Evolutionary conservation across 2,113 vertebrate species (phyloP), one percentile per base, ranked within the genome.

Genomic region (Ictalurus furcatus): DNA sequence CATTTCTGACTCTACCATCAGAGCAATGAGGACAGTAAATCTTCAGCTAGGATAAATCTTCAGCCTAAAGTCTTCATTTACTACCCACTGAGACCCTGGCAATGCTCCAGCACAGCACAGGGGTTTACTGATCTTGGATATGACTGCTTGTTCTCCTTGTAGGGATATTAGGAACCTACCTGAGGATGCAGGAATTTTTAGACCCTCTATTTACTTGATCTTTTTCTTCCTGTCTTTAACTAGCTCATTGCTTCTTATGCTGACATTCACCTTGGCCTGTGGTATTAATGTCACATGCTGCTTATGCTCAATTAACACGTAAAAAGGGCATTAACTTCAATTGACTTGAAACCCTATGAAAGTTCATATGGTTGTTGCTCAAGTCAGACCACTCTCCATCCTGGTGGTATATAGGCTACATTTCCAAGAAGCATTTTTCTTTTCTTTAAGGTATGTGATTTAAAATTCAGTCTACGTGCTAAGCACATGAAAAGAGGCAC

Each of bases 1-100:
- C 92, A 90, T 92, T 85, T 34, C 90, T 91, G 90, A 88, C 86
- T 91, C 91, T 94, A 93, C 94, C 92, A 90, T 91, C 91, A 92
- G 93, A 93, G 93, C 91, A 86, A 78, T 92, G 88, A 91, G 89
- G 92, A 94, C 93, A 92, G 94, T 95, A 96, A 96, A 96, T 96
- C 95, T 94, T 87, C 84, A 92, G 74, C 85, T 91, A 89, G 90
- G 84, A 87, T 91, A 78, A 79, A 87, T 85, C 87, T 87, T 87
- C 91, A 91, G 92, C 93, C 93, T 93, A 91, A 86, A 91, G 90
- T 90, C 92, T 92, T 93, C 90, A 94, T 94, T 93, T 91, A 92
- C 92, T 94, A 90, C 88, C 92, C 87, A 78, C 88, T 12, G 86
- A 93, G 89, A 90, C 89, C 69, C 89, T 93, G 95, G 91, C 83